phyloP scores from a whole-genome alignment of 2,797 vertebrate genomes.

The Myotis pilosus region DNA sequence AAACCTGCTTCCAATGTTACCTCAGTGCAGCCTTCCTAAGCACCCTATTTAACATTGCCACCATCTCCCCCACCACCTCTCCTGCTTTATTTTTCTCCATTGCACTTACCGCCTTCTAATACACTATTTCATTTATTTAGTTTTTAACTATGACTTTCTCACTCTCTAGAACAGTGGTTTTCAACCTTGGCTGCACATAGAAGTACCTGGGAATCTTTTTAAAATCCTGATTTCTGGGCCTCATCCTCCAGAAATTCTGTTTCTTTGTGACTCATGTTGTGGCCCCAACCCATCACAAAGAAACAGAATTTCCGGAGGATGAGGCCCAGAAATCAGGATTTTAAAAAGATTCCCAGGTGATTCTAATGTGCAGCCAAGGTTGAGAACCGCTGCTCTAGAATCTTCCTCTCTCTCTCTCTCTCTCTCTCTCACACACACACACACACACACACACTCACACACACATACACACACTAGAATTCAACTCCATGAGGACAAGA shows the following conservation, averaged over 20 bases:
- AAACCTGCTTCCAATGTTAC: background rate
- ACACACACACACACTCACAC: background rate
- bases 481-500: background rate
- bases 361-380: too few relatives aligned
- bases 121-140: background rate
- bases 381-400: too few relatives aligned
- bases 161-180: background rate
- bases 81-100: background rate
- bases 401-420: background rate
- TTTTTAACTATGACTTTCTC: background rate
- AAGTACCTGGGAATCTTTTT: too few relatives aligned
- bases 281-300: too few relatives aligned
- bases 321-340: too few relatives aligned
- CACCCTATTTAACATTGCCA: background rate
- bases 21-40: background rate
- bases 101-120: background rate
- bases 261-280: too few relatives aligned
- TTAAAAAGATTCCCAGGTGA: too few relatives aligned
- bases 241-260: too few relatives aligned
- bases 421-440: too few relatives aligned
- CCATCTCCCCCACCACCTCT: background rate
- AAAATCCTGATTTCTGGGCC: too few relatives aligned
- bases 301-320: too few relatives aligned
- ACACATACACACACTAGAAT: background rate
- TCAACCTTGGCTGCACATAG: too few relatives aligned